Evolutionary conservation across 2,113 vertebrate species (phyloP).

Genomic region (Semnornis frantzii): DNA sequence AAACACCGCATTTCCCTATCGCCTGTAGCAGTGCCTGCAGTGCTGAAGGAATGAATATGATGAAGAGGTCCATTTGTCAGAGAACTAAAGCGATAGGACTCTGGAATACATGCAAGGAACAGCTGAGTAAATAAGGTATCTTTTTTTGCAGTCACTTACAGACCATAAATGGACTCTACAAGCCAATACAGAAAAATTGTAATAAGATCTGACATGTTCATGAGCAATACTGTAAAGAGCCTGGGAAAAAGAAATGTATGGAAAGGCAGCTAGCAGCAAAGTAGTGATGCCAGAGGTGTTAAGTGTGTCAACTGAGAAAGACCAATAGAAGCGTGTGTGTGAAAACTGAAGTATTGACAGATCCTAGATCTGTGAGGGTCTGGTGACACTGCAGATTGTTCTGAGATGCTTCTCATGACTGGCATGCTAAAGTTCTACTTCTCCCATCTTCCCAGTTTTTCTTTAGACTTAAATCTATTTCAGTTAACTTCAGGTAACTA

Average conservation of each 20-base stretch:
- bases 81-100: not conserved
- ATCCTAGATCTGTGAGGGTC: not conserved
- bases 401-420: not conserved
- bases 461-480: not conserved
- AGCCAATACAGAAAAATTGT: not conserved
- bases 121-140: slow-evolving; percentile 16
- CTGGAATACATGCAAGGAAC: not conserved
- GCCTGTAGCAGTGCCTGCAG: not conserved
- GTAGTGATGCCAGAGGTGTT: not conserved
- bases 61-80: not conserved
- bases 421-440: not conserved
- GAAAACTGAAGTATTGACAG: not conserved
- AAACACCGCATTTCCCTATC: not conserved
- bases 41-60: not conserved
- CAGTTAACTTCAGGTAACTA: not conserved
- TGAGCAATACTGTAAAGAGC: slow-evolving; percentile 7
- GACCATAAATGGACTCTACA: not conserved
- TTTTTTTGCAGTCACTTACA: slow-evolving; percentile 15
- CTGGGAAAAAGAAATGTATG: not conserved
- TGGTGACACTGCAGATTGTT: not conserved
- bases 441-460: not conserved
- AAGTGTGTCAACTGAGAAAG: not conserved
- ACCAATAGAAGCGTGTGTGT: not conserved
- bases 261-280: not conserved
- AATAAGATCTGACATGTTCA: slow-evolving; percentile 19